A percentile compares a stretch with the other conserved stretches of the same genome.
phyloP scores from a whole-genome alignment of 2,888 invertebrate genomes.

The Nomada fabriciana region DNA sequence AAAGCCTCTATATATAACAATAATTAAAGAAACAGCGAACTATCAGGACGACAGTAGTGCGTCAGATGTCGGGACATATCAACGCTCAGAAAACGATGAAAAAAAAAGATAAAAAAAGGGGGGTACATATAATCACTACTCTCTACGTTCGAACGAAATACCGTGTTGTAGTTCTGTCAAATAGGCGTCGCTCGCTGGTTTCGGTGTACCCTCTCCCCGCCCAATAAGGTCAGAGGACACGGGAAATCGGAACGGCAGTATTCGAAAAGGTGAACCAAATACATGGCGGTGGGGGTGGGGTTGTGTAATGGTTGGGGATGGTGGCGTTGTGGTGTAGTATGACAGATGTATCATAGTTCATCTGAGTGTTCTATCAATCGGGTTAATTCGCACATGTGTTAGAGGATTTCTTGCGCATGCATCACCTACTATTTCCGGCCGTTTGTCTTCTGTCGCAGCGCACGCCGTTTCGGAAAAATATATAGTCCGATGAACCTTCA shows the following conservation, averaged over 20 bases:
- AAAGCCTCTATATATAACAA: not conserved
- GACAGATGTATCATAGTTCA: slow-evolving; percentile 61
- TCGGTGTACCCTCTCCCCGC: slow-evolving; percentile 75
- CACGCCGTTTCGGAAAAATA: slow-evolving; percentile 47
- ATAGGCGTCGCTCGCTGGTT: slow-evolving; percentile 66
- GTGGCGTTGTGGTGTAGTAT: slow-evolving; percentile 37
- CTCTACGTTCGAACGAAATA: slow-evolving; percentile 69
- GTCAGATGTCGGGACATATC: slow-evolving; percentile 46
- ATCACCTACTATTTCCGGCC: slow-evolving; percentile 63
- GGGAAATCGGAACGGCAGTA: slow-evolving; percentile 53
- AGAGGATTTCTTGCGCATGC: slow-evolving; percentile 72
- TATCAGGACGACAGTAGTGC: not conserved
- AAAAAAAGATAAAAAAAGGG: not conserved
- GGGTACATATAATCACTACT: slow-evolving; percentile 60
- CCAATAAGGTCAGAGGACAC: slow-evolving; percentile 74
- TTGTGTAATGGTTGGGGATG: not conserved
- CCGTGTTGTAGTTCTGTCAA: slow-evolving; percentile 69
- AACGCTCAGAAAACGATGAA: slow-evolving; percentile 62
- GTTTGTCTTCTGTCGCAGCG: slow-evolving; percentile 47
- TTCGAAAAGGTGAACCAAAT: slow-evolving; percentile 37
- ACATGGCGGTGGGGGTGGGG: not conserved
- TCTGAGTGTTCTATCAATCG: slow-evolving; percentile 68
- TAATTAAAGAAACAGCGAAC: no score
- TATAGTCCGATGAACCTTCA: slow-evolving; percentile 38
- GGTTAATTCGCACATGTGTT: slow-evolving; percentile 70